Evolutionary conservation across 2,888 invertebrate species (phyloP).

Genomic region (Metallyticus violacea): DNA sequence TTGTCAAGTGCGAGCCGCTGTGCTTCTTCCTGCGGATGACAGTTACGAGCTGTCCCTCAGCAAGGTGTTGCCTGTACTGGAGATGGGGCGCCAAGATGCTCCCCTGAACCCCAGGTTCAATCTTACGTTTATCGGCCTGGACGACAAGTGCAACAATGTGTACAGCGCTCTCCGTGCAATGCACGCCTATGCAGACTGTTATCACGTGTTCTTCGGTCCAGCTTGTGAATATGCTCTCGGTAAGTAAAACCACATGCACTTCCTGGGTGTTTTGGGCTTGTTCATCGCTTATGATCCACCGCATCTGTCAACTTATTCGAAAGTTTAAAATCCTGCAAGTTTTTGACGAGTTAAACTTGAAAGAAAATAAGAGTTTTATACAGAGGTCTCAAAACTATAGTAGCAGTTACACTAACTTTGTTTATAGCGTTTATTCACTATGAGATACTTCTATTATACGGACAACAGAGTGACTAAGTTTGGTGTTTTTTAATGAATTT

Average conservation of each 20-base stretch:
- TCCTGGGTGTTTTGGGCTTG: too few species aligned
- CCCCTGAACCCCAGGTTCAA: conserved; percentile 57
- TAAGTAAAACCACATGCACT: conserved; percentile 55
- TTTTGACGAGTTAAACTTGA: too few species aligned
- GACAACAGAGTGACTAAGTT: too few species aligned
- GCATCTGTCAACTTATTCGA: too few species aligned
- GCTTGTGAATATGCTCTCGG: conserved; percentile 79
- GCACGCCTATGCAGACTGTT: conserved; percentile 57
- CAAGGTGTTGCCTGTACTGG: conserved; percentile 57
- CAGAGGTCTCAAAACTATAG: too few species aligned
- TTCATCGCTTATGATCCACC: too few species aligned
- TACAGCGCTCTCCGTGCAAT: conserved; percentile 65
- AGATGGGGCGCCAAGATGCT: conserved; percentile 56
- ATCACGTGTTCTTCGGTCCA: conserved; percentile 77
- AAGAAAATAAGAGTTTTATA: too few species aligned
- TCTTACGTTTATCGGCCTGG: conserved; percentile 60
- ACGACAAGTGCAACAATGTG: conserved; percentile 72
- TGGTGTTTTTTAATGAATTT: too few species aligned
- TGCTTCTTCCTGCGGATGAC: conserved; percentile 19
- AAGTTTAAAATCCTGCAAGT: too few species aligned
- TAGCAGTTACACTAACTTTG: too few species aligned
- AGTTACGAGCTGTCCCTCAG: conserved; percentile 33
- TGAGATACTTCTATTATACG: too few species aligned
- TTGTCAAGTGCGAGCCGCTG: neutral
- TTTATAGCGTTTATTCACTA: too few species aligned